Evolutionary conservation across 1,140 invertebrate species (phyloP).

Genomic region (Apis dorsata): DNA sequence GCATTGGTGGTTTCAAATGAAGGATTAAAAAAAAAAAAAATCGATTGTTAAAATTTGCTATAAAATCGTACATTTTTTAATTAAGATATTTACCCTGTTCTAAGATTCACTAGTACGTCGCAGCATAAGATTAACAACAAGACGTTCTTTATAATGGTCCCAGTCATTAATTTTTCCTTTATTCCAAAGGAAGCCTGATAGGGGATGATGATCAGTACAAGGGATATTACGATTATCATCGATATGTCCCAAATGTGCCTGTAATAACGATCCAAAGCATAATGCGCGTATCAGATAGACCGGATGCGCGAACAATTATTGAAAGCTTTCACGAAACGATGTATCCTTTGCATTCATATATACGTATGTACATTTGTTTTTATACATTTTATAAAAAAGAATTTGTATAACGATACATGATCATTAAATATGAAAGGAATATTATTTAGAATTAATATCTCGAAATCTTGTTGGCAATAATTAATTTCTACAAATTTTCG

Average conservation of each 20-base stretch:
- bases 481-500: no score
- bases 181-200: conserved; percentile 72
- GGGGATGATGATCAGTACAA: conserved; percentile 65
- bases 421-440: no score
- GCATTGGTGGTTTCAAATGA: no score
- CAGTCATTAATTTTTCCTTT: conserved; percentile 23
- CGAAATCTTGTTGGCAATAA: no score
- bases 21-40: no score
- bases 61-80: neutral
- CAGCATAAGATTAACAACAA: conserved; percentile 61
- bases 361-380: no score
- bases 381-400: no score
- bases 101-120: conserved; percentile 74
- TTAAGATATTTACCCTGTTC: conserved; percentile 69
- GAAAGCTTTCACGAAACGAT: conserved; percentile 15
- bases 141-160: conserved; percentile 68
- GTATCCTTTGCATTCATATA: neutral
- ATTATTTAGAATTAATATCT: no score
- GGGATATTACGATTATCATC: conserved; percentile 66
- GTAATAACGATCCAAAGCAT: neutral
- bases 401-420: no score
- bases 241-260: conserved; percentile 67
- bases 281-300: neutral
- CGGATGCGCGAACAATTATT: conserved; percentile 14
- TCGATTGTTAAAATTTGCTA: no score